Percentiles rank a stretch among this genome's conserved stretches.
These are phyloP conservation scores for Dendroctonus valens DNA, from an alignment of 1,140 invertebrate genomes.

Conservation along the genomic window DNA sequence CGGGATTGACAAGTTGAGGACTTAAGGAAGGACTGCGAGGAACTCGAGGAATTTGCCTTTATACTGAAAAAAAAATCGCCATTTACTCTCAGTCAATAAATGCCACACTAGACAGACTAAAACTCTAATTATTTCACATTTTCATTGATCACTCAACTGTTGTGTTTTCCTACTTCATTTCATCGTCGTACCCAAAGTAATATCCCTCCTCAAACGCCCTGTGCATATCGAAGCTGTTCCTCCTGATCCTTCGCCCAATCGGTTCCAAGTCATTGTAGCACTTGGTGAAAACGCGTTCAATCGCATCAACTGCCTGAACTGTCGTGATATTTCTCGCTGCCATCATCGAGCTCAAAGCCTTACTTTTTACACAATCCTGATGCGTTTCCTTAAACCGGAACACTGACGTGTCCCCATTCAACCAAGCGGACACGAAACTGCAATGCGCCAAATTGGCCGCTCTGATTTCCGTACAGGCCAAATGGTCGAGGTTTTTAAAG, in stretches of 20 bases:
- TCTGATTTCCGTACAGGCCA: conserved; percentile 93
- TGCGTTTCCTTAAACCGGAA: conserved; percentile 73
- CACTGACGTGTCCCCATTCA: conserved; percentile 73
- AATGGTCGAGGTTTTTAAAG: conserved; percentile 86
- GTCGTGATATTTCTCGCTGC: conserved; percentile 73
- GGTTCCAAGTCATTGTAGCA: conserved; percentile 95
- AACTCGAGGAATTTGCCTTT: no score
- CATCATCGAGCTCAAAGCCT: conserved; percentile 80
- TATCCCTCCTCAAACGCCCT: conserved; percentile 74
- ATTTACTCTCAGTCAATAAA: no score
- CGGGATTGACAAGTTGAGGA: no score
- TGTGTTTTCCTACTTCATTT: no score
- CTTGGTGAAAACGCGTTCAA: conserved; percentile 86
- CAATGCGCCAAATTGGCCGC: conserved; percentile 92
- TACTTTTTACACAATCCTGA: conserved; percentile 85
- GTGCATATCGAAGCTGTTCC: conserved; percentile 74
- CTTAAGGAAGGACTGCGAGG: no score
- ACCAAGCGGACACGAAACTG: conserved; percentile 76
- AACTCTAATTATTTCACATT: no score
- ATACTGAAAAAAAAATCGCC: no score
- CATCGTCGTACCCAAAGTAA: conserved; percentile 74
- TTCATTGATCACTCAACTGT: no score
- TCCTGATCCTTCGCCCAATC: conserved; percentile 77
- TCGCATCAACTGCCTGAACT: conserved; percentile 69
- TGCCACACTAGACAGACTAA: no score